Evolutionary conservation across 1,140 invertebrate species (phyloP), one percentile per base, ranked within the genome.

Genomic region (Eumeta japonica): DNA sequence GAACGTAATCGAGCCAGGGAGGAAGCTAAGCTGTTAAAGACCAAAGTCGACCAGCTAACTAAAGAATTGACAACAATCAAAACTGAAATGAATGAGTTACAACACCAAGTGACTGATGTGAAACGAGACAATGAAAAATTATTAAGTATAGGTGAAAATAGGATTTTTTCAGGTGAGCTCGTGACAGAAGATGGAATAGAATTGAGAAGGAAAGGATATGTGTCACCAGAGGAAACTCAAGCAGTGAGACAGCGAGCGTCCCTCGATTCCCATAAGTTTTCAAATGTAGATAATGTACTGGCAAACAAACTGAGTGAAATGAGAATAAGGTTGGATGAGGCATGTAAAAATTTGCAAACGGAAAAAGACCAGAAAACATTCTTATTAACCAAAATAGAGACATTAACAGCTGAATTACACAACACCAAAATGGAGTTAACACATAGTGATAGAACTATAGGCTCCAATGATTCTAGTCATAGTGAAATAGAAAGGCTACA

Each of bases 1-100:
- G 90, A 94, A 72, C 78, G 90, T 12, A 93, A 93, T 55, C 87
- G 90, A 67, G 86, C 90, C 0, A 68, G 91, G 20, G 92, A 95
- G 55, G 92, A 96, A 68, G 81, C 85, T 2, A 89, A 94, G 59
- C 81, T 86, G 35, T 62, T 94, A 0, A 81, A 90, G 52, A 79
- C 80, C 12, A 92, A 92, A 71, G 72, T 93, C 34, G 92, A 94
- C 58, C 60, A 80, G 5, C 75, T 86, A 2, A 68, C 86, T 12
- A 93, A 94, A 76, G 92, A 95, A 53, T 75, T 83, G 3, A 82
- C 83, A 38, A 76, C 76, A 1, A 75, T 85, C 16, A 91, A 90
- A 74, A 78, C 88, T 2, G 88, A 93, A 52, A 90, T 85, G 57
- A 83, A 86, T 49, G 90, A 92, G 41, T 54, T 92, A 7, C 86